Evolutionary conservation across 2,888 invertebrate species (phyloP), one percentile per base, ranked within the genome.

Genomic region (Eupeodes latifasciatus): DNA sequence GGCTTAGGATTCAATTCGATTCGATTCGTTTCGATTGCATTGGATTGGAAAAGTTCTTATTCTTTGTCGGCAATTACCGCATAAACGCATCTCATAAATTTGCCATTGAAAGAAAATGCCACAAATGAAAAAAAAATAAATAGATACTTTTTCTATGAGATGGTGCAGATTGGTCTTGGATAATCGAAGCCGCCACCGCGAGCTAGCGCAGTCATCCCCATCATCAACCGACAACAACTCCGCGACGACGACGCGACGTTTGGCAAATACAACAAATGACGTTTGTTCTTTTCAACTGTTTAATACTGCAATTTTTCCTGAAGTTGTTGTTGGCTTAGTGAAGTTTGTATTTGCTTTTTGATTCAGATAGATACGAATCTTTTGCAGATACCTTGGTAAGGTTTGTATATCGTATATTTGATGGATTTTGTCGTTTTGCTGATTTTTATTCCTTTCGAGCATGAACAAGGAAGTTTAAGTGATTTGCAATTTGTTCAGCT

Each of bases 61-160:
- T 88, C 88, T 85, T 88, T 88, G 88, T 88, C 88, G 88, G 88
- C 88, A 88, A 88, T 88, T 88, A 88, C 88, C 64, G 81, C 88
- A 85, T 85, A 88, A 88, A 88, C 88, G 88, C 88, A 85, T 88
- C 88, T 88, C 88, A 88, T 88, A 88, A 88, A 85, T 88, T 81
- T 66, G 27, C 83, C 47, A 80, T 72, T 44, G 86, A 79, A 76
- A 69, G 74, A 71, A 57, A 71, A 69, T 69, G 16, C 53, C 53
- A 57, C 34, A 49, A 55, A 67, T 49, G 61, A 78, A 36, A 61
- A 57, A 14, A 14, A 55, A 16, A 40, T 49, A 69, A 19, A 59
- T 40, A 59, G 27, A 59, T 59, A 10, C 11, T 55, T 11, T 67
- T 62, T 59, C 16, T 44, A 34, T n/a, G 47, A 0, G n/a, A 14